Percentiles rank a stretch among this genome's conserved stretches.
These are phyloP conservation scores for Verasper variegatus DNA, from an alignment of 2,113 vertebrate species.

Conservation along the genomic window DNA sequence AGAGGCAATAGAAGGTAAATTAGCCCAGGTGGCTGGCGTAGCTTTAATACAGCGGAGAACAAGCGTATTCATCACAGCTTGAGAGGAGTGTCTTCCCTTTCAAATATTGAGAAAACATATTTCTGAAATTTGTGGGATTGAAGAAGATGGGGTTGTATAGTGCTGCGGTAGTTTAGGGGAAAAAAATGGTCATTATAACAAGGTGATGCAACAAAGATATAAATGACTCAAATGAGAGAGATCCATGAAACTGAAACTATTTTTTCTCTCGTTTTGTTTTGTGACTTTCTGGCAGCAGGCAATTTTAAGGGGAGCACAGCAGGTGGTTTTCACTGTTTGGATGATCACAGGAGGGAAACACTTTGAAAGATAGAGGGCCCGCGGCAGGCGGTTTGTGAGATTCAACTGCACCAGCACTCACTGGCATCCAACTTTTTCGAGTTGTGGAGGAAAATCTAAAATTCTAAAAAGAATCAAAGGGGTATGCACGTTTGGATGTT, in stretches of 20 bases:
- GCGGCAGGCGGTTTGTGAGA: conserved; percentile 12
- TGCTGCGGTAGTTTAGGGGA: not conserved
- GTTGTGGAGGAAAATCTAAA: not conserved
- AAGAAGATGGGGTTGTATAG: not conserved
- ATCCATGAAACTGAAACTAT: not conserved
- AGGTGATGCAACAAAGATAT: no score
- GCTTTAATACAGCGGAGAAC: conserved; percentile 7
- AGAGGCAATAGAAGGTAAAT: conserved; percentile 27
- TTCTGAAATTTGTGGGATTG: not conserved
- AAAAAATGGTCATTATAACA: no score
- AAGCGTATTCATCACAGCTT: conserved; percentile 1
- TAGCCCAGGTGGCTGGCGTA: conserved; percentile 20
- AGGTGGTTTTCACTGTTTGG: conserved; percentile 37
- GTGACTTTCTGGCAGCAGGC: conserved; percentile 18
- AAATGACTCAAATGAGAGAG: not conserved
- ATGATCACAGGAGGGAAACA: conserved; percentile 46
- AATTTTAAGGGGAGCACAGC: conserved; percentile 43
- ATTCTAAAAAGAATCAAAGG: not conserved
- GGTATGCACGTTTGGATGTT: not conserved
- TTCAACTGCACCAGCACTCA: not conserved
- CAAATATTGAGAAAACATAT: not conserved
- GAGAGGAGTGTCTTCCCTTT: not conserved
- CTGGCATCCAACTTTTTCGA: not conserved
- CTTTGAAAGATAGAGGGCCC: conserved; percentile 32
- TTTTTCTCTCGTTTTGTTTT: conserved; percentile 2